Conservation (phyloP, 2,113 vertebrate species). For the Myotis brandtii region DNA sequence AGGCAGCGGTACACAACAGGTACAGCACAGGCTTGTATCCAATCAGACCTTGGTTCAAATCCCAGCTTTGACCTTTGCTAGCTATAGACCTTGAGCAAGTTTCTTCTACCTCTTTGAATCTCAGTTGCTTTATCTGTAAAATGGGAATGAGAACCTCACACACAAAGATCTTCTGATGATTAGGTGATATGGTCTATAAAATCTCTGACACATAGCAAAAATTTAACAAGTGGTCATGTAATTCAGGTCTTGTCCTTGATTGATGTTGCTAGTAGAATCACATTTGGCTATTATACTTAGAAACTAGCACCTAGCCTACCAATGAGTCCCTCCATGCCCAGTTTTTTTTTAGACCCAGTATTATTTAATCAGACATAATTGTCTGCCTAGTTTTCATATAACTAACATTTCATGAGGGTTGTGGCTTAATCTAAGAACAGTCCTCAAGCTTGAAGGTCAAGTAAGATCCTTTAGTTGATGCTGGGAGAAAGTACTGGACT, state of each 20-base stretch:
- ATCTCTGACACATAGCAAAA: not conserved
- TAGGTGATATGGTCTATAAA: not conserved
- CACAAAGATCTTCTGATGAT: not conserved
- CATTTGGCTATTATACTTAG: not conserved
- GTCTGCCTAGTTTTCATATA: not conserved
- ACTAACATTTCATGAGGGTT: not conserved
- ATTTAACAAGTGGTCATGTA: not conserved
- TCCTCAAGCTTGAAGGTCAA: not conserved
- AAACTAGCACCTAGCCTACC: not conserved
- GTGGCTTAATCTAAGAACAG: not conserved
- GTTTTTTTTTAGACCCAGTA: not conserved
- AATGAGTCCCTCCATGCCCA: not conserved
- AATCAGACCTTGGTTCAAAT: not conserved
- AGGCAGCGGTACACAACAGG: not conserved
- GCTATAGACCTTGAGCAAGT: not conserved
- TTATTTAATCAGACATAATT: not conserved
- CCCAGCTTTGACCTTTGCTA: not conserved
- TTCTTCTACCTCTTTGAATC: not conserved
- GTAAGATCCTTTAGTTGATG: not conserved
- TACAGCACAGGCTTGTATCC: not conserved
- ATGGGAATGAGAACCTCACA: not conserved
- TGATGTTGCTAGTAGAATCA: not conserved
- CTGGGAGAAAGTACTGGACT: not conserved
- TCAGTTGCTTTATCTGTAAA: not conserved
- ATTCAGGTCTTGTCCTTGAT: not conserved